Evolutionary conservation across 2,113 vertebrate species (phyloP).

Genomic region (Cnemophilus loriae): DNA sequence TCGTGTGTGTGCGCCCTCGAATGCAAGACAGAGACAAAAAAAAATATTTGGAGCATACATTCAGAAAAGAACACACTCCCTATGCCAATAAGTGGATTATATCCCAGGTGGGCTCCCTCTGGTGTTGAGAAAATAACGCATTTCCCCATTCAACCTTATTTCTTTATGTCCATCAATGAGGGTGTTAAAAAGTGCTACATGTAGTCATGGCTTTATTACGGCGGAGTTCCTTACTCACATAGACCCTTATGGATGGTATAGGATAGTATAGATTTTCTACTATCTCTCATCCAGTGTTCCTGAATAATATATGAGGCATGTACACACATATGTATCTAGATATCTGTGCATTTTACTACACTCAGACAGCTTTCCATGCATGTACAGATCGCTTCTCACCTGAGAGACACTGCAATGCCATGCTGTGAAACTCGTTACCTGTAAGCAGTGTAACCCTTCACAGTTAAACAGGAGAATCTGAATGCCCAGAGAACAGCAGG

Average conservation of each 20-base stretch:
- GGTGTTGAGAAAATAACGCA: background rate
- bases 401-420: background rate
- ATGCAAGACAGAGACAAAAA: background rate
- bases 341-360: background rate
- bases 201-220: background rate
- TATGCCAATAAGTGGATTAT: background rate
- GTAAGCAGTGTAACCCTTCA: background rate
- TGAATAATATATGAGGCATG: background rate
- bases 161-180: background rate
- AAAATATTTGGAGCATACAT: background rate
- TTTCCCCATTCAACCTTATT: background rate
- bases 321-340: no score
- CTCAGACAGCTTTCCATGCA: background rate
- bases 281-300: background rate
- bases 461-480: background rate
- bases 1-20: background rate
- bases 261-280: background rate
- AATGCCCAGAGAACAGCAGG: background rate
- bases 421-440: background rate
- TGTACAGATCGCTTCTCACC: background rate
- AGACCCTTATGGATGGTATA: background rate
- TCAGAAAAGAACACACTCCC: background rate
- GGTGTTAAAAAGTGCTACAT: background rate
- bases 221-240: background rate
- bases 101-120: conserved; percentile 43